Conservation (phyloP, 1,140 invertebrate species). For the Coelopa frigida region DNA sequence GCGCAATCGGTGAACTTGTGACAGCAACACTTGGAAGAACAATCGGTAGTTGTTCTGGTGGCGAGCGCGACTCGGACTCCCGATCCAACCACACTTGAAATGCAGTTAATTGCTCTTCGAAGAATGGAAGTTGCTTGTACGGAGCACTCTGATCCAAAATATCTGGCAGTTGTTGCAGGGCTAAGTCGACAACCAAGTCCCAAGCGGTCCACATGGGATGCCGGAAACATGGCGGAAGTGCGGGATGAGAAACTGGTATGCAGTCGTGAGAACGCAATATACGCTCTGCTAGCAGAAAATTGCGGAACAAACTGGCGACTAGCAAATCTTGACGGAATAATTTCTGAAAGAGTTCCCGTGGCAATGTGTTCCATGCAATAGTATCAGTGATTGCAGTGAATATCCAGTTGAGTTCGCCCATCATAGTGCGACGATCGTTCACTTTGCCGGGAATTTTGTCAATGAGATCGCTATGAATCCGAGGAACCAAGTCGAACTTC, state of each 20-base stretch:
- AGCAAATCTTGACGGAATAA: constrained; percentile 95
- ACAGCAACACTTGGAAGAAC: constrained; percentile 94
- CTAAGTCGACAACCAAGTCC: constrained; percentile 94
- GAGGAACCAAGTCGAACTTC: constrained; percentile 71
- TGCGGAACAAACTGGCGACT: constrained; percentile 96
- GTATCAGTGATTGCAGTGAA: constrained; percentile 99
- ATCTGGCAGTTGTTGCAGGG: constrained; percentile 78
- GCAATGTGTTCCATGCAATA: constrained; percentile 98
- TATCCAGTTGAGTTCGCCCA: constrained; percentile 99
- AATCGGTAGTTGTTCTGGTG: constrained; percentile 95
- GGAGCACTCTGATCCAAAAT: constrained; percentile 59
- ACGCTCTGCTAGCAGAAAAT: constrained; percentile 93
- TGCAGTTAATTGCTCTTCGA: constrained; percentile 97
- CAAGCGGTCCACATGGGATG: constrained; percentile 94
- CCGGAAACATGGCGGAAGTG: constrained; percentile 82
- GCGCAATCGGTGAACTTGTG: constrained; percentile 90
- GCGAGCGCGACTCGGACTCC: constrained; percentile 63
- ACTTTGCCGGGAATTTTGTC: constrained; percentile 94
- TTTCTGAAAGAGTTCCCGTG: constrained; percentile 88
- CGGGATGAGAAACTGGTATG: constrained; percentile 84
- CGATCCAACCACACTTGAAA: constrained; percentile 94
- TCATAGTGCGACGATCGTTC: constrained; percentile 91
- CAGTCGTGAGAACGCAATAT: constrained; percentile 96
- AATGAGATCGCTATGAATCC: constrained; percentile 73
- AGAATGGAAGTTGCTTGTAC: constrained; percentile 83